A percentile compares a stretch with the other conserved stretches of the same genome.
phyloP scores from a whole-genome alignment of 2,797 vertebrate genomes.

The Hyperoplus lanceolatus region DNA sequence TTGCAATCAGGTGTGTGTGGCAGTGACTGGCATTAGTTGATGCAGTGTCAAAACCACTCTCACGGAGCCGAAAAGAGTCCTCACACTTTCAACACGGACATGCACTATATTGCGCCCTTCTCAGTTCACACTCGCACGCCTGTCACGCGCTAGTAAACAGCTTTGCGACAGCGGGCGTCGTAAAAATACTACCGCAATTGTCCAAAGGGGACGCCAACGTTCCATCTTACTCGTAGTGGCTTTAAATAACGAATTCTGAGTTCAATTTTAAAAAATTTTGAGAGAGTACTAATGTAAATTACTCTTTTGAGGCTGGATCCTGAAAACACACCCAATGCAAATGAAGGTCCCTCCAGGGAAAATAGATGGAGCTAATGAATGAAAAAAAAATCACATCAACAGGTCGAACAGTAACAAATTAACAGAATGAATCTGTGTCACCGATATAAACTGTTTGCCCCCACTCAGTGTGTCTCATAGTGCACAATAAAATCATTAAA shows the following conservation, averaged over 20 bases:
- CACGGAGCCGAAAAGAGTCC: too few relatives aligned
- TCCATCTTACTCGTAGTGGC: too few relatives aligned
- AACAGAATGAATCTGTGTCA: slow-evolving; percentile 31
- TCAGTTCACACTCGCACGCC: too few relatives aligned
- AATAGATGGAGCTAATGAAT: slow-evolving; percentile 4
- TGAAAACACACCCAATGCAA: slow-evolving; percentile 5
- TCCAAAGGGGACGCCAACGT: too few relatives aligned
- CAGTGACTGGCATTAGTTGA: too few relatives aligned
- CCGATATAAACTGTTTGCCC: not conserved
- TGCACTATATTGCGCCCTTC: too few relatives aligned
- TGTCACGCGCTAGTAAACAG: too few relatives aligned
- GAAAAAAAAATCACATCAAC: slow-evolving; percentile 30
- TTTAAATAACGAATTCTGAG: not conserved
- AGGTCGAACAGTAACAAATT: slow-evolving; percentile 1
- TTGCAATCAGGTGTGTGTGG: too few relatives aligned
- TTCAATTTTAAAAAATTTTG: not conserved
- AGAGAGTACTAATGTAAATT: slow-evolving; percentile 8
- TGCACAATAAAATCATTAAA: not conserved
- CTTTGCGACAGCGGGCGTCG: too few relatives aligned
- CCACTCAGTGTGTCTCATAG: not conserved
- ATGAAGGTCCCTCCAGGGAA: not conserved
- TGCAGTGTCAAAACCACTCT: too few relatives aligned
- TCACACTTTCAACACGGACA: too few relatives aligned
- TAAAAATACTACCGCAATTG: too few relatives aligned
- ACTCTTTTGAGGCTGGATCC: not conserved